A percentile compares a stretch with the other conserved stretches of the same genome.
phyloP scores from a whole-genome alignment of 2,113 vertebrate genomes.

The Physeter macrocephalus region DNA sequence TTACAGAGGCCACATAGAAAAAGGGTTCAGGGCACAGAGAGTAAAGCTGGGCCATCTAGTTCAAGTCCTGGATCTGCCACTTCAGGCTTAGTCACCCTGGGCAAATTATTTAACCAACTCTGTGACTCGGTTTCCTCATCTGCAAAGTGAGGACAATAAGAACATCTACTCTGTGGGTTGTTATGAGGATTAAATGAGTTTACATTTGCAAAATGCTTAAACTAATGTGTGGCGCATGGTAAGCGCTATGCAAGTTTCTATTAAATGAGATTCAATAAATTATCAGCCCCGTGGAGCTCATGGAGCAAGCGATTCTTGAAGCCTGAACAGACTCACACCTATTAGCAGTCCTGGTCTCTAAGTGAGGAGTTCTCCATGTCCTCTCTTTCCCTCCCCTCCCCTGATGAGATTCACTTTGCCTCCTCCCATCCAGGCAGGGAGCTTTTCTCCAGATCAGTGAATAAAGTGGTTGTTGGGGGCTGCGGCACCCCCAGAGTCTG shows the following conservation, averaged over 20 bases:
- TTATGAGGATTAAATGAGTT: neutral
- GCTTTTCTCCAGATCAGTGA: neutral
- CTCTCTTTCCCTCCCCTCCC: neutral
- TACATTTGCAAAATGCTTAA: neutral
- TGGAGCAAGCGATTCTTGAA: neutral
- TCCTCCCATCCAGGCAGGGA: neutral
- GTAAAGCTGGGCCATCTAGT: neutral
- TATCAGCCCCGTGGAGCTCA: neutral
- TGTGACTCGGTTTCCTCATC: conserved; percentile 6
- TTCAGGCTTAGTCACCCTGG: too few relatives aligned
- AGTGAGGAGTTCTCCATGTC: neutral
- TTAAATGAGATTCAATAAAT: neutral
- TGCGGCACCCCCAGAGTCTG: rapidly evolving
- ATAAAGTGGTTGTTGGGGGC: neutral
- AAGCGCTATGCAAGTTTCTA: neutral
- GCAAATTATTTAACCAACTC: neutral
- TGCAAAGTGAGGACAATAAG: neutral
- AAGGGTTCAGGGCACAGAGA: neutral
- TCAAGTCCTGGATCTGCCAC: neutral
- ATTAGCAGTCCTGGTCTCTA: too few relatives aligned
- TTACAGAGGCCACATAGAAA: rapidly evolving
- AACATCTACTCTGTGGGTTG: neutral
- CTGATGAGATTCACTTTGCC: neutral
- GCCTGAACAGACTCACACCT: neutral
- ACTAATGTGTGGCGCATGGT: neutral